phyloP scores from a whole-genome alignment of 2,113 vertebrate species.

The Cottus gobio region DNA sequence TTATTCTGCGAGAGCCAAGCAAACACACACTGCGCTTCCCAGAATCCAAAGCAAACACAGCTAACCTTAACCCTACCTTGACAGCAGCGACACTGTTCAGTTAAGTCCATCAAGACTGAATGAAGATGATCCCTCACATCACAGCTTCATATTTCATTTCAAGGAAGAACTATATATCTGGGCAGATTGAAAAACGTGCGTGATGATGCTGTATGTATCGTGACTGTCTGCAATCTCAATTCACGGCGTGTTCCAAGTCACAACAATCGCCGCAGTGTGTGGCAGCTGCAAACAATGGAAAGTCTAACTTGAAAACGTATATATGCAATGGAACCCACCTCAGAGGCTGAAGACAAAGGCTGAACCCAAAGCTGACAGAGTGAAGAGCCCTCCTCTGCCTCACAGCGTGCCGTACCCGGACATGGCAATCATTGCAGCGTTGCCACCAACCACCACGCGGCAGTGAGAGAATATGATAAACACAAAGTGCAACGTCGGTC shows the following conservation, averaged over 20 bases:
- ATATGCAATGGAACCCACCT: conserved; percentile 17
- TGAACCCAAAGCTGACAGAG: conserved; percentile 5
- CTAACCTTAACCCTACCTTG: conserved; percentile 49
- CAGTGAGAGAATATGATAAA: conserved; percentile 43
- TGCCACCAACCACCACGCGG: conserved; percentile 29
- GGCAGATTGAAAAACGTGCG: conserved; percentile 13
- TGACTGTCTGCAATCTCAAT: conserved; percentile 3
- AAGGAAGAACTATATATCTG: conserved; percentile 13
- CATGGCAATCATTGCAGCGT: conserved; percentile 50
- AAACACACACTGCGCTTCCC: conserved; percentile 31
- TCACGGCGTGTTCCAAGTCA: not conserved
- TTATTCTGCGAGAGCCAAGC: conserved; percentile 50
- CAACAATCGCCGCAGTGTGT: not conserved
- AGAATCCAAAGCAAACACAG: conserved; percentile 70
- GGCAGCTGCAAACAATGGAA: conserved; percentile 7
- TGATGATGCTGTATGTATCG: not conserved
- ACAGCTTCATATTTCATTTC: conserved; percentile 28
- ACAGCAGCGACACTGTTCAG: conserved; percentile 34
- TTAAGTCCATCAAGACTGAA: conserved; percentile 40
- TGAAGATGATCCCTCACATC: conserved; percentile 34
- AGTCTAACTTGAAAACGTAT: conserved; percentile 6
- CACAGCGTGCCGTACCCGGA: conserved; percentile 14
- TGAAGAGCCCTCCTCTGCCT: conserved; percentile 14
- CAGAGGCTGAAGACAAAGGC: conserved; percentile 27
- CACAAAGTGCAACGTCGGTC: conserved; percentile 4